These are phyloP conservation scores for Echinops telfairi DNA, from an alignment of 2,113 vertebrate species.

Conservation along the genomic window DNA sequence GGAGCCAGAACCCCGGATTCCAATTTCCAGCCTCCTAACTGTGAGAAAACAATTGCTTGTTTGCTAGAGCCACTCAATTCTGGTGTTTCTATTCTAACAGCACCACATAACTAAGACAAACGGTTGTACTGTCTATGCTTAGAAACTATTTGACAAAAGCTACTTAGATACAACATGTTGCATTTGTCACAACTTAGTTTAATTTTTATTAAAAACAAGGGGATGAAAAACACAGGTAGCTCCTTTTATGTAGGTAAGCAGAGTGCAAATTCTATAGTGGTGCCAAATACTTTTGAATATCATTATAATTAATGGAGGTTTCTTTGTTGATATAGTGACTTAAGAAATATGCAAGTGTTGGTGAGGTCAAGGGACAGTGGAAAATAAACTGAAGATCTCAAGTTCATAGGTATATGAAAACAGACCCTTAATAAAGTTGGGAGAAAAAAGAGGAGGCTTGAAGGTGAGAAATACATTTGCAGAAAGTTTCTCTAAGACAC, in stretches of 20 bases:
- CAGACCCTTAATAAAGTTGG: background rate
- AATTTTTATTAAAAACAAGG: constrained; percentile 38
- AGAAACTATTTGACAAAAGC: constrained; percentile 14
- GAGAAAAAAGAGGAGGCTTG: background rate
- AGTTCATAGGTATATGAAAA: constrained; percentile 11
- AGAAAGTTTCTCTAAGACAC: background rate
- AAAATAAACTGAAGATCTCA: constrained; percentile 23
- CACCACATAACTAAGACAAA: background rate
- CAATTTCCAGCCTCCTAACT: background rate
- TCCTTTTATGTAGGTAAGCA: constrained; percentile 19
- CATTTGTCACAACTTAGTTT: constrained; percentile 3
- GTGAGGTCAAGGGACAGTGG: background rate
- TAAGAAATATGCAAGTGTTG: background rate
- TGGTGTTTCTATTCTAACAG: background rate
- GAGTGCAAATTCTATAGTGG: background rate
- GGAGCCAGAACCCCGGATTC: background rate
- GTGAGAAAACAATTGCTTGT: background rate
- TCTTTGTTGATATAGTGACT: constrained; percentile 8
- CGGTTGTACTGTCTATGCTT: constrained; percentile 11
- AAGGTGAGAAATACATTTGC: constrained; percentile 39
- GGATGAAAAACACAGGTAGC: background rate
- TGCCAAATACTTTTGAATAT: constrained; percentile 27
- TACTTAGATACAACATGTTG: background rate
- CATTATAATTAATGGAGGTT: background rate
- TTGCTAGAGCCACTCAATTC: background rate